A percentile compares a stretch with the other conserved stretches of the same genome.
Conservation (phyloP, 2,888 invertebrate genomes). For the Lasioglossum morio region DNA sequence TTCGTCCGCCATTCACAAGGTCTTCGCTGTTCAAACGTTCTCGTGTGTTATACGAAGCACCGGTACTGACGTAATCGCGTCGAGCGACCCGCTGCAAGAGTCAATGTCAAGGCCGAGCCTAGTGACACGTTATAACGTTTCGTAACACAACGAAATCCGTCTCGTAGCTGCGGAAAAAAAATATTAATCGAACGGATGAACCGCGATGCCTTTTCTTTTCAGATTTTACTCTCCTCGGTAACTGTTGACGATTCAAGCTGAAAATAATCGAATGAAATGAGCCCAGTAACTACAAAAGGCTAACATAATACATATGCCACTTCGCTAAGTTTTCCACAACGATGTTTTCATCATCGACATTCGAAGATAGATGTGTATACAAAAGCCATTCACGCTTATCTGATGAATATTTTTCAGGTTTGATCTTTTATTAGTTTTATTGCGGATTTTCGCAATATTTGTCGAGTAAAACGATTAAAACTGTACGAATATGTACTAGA, state of each 20-base stretch:
- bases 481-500: too few relatives aligned
- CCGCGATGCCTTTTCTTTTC: not conserved
- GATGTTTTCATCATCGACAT: too few relatives aligned
- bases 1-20: not conserved
- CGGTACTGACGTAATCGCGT: constrained; percentile 54
- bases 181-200: not conserved
- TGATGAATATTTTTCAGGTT: too few relatives aligned
- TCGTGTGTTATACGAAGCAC: constrained; percentile 47
- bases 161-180: not conserved
- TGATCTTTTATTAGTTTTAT: too few relatives aligned
- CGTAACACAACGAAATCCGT: constrained; percentile 58
- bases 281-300: too few relatives aligned
- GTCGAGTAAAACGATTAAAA: too few relatives aligned
- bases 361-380: too few relatives aligned
- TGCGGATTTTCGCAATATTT: too few relatives aligned
- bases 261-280: too few relatives aligned
- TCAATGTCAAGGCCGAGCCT: constrained; percentile 80
- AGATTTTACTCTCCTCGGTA: not conserved
- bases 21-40: constrained; percentile 14
- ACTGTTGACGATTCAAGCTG: not conserved
- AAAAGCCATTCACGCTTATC: too few relatives aligned
- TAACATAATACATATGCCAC: too few relatives aligned
- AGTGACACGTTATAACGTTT: constrained; percentile 40
- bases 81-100: constrained; percentile 65
- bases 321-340: too few relatives aligned